Evolutionary conservation across 2,113 vertebrate genomes (phyloP).

Genomic region (Casuarius casuarius): DNA sequence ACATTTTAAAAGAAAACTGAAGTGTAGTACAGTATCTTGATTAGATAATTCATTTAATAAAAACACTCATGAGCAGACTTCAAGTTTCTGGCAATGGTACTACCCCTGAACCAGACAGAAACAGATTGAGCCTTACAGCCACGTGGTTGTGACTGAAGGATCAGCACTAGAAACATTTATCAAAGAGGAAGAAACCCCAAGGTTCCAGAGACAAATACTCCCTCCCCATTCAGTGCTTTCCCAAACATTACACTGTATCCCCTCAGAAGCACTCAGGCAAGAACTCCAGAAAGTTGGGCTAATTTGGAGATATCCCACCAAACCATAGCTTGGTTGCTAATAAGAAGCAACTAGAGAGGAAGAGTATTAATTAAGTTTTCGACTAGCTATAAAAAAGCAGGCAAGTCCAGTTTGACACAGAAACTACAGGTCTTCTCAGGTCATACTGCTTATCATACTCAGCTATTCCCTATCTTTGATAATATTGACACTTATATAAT

Average conservation of each 20-base stretch:
- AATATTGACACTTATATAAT: background rate
- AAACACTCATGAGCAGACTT: background rate
- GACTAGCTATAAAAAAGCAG: background rate
- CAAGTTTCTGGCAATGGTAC: background rate
- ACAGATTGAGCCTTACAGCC: background rate
- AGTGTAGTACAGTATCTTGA: background rate
- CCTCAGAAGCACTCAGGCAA: background rate
- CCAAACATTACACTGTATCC: rapidly evolving
- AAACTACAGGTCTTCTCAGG: background rate
- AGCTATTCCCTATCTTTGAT: background rate
- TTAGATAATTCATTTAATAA: background rate
- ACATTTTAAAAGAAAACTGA: background rate
- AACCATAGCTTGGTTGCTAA: rapidly evolving
- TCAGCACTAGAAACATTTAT: background rate
- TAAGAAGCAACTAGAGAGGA: background rate
- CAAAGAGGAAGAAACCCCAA: rapidly evolving
- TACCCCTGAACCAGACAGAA: background rate
- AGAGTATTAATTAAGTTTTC: background rate
- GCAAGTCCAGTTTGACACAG: background rate
- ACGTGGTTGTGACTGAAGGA: background rate
- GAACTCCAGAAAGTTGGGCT: background rate
- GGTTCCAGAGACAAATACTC: background rate
- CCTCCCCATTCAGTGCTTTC: background rate
- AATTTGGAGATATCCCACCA: background rate
- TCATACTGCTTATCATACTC: background rate